Evolutionary conservation across 2,113 vertebrate species (phyloP).

Genomic region (Rhea pennata): DNA sequence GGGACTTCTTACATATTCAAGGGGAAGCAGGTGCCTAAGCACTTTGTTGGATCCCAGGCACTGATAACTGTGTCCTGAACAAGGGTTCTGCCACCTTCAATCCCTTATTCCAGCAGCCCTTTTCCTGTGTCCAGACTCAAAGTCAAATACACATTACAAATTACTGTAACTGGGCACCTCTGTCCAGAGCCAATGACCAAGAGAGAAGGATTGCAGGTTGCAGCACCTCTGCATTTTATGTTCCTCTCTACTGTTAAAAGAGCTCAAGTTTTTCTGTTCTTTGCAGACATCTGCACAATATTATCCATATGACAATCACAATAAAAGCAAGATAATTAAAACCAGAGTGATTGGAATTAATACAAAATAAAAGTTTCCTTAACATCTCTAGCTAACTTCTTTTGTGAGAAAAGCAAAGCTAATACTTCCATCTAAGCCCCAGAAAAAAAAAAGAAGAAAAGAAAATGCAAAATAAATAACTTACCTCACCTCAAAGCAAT

Average conservation of each 20-base stretch:
- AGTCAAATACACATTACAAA: not conserved
- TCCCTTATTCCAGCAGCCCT: not conserved
- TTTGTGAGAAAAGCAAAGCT: not conserved
- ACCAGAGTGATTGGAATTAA: not conserved
- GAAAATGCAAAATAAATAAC: not conserved
- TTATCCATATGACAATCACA: not conserved
- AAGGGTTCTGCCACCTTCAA: not conserved
- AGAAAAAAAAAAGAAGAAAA: not conserved
- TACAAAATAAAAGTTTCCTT: constrained; percentile 41
- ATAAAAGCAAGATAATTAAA: constrained; percentile 33
- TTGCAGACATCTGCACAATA: not conserved
- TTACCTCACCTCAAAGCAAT: constrained; percentile 30
- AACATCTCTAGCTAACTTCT: constrained; percentile 16
- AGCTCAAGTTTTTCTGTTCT: not conserved
- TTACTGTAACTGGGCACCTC: not conserved
- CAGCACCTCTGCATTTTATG: not conserved
- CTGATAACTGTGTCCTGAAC: fast-evolving
- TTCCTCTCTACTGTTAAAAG: not conserved
- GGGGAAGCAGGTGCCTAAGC: not conserved
- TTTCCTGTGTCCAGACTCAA: not conserved
- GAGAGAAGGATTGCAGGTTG: not conserved
- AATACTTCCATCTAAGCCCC: not conserved
- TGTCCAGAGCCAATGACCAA: not conserved
- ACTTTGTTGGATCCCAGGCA: not conserved
- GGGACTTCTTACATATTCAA: not conserved